A percentile compares a stretch with the other conserved stretches of the same genome.
Evolutionary conservation across 2,888 invertebrate genomes (phyloP).

Genomic region (Drosophila kambysellisi): DNA sequence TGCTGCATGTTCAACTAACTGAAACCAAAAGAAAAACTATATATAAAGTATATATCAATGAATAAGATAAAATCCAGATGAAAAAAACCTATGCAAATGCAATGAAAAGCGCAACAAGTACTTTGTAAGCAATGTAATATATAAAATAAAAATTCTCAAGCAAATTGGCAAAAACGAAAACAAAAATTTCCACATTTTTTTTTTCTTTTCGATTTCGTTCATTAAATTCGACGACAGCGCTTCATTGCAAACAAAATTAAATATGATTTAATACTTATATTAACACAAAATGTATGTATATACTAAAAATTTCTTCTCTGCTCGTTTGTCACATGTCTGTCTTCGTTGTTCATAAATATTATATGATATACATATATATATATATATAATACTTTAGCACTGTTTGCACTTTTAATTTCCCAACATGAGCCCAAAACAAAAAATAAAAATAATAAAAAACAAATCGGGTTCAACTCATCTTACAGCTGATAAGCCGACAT

Average conservation of each 20-base stretch:
- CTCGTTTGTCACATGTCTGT: conserved; percentile 42
- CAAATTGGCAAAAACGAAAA: conserved; percentile 19
- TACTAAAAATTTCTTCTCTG: conserved; percentile 32
- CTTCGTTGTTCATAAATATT: neutral
- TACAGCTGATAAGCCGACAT: conserved; percentile 26
- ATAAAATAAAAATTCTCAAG: conserved; percentile 1
- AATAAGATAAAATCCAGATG: neutral
- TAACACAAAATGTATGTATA: conserved; percentile 26
- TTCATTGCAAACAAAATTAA: conserved; percentile 68
- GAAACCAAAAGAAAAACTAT: conserved; percentile 10
- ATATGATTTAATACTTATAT: conserved; percentile 45
- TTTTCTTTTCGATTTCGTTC: conserved; percentile 14
- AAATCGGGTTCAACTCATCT: conserved; percentile 31
- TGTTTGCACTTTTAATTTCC: conserved; percentile 31
- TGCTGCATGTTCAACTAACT: conserved; percentile 59
- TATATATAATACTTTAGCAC: conserved; percentile 27
- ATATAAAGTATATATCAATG: conserved; percentile 1
- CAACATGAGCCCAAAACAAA: conserved; percentile 11
- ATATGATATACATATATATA: neutral
- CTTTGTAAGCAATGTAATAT: conserved; percentile 14
- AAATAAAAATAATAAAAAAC: neutral
- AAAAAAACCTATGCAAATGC: conserved; percentile 29
- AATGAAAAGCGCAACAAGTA: conserved; percentile 48
- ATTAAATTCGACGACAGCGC: conserved; percentile 53
- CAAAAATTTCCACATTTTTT: conserved; percentile 59